Percentiles rank a stretch among this genome's conserved stretches.
Evolutionary conservation across 1,140 invertebrate species (phyloP).

Genomic region (Triops longicaudatus): DNA sequence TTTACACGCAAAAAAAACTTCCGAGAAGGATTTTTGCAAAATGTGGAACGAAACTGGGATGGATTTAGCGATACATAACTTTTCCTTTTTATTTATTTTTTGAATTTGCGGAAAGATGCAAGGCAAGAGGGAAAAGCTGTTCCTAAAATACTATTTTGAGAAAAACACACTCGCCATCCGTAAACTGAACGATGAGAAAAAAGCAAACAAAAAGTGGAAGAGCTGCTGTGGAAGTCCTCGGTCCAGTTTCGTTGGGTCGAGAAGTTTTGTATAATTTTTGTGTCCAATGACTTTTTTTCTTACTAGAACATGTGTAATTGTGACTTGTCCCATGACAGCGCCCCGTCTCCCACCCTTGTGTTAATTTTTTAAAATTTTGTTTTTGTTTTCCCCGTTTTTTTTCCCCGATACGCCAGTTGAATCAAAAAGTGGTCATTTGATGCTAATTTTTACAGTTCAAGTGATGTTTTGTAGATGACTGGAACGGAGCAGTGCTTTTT

Average conservation of each 20-base stretch:
- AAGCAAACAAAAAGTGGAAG: not conserved
- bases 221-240: too few relatives aligned
- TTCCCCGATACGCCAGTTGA: not conserved
- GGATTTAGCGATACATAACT: not conserved
- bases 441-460: conserved; percentile 15
- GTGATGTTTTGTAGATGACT: not conserved
- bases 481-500: not conserved
- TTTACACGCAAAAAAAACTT: not conserved
- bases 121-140: not conserved
- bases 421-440: conserved; percentile 8
- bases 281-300: not conserved
- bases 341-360: not conserved
- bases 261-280: not conserved
- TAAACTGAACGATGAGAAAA: not conserved
- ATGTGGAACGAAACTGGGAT: not conserved
- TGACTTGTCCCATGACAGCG: not conserved
- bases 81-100: not conserved
- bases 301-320: not conserved
- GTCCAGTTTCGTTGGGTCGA: too few relatives aligned
- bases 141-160: conserved; percentile 9
- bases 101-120: not conserved
- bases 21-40: not conserved
- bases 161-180: not conserved
- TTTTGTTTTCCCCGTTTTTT: not conserved
- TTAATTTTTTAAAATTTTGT: not conserved